Conservation (phyloP, 2,797 vertebrate genomes). For the Rhinella marina region DNA sequence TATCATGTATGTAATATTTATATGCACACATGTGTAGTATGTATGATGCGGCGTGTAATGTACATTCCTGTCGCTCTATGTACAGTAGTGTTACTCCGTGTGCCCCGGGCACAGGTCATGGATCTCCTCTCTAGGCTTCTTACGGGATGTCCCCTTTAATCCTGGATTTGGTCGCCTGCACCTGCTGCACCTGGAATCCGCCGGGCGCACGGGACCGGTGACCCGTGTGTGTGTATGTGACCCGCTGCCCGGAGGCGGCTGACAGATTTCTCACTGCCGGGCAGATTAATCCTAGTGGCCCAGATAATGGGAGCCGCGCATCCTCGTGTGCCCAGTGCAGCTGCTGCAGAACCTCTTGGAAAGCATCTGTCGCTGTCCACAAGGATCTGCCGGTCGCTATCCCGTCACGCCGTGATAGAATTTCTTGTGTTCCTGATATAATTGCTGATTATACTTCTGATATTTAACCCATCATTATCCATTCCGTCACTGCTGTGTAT, state of each 20-base stretch:
- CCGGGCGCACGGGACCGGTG: neutral
- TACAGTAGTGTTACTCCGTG: neutral
- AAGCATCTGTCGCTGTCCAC: neutral
- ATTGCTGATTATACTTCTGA: neutral
- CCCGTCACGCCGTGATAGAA: neutral
- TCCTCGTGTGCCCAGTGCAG: neutral
- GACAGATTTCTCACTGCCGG: conserved; percentile 1
- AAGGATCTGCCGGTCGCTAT: neutral
- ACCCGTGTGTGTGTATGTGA: neutral
- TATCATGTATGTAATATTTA: neutral
- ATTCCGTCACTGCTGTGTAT: too few species aligned
- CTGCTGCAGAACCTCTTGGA: conserved; percentile 51
- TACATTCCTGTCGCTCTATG: too few species aligned
- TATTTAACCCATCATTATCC: too few species aligned
- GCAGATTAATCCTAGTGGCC: conserved; percentile 15
- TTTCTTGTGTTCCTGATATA: neutral
- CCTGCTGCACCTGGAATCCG: conserved; percentile 17
- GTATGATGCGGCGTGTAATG: neutral
- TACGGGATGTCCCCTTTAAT: conserved; percentile 46
- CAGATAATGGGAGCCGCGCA: conserved; percentile 4
- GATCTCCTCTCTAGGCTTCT: conserved; percentile 38
- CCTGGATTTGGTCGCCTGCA: neutral
- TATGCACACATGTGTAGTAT: neutral
- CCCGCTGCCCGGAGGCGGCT: conserved; percentile 6
- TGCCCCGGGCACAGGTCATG: neutral